Base-by-base conservation (phyloP, 1,140 invertebrate genomes). In the Potamilus streckersoni region DNA sequence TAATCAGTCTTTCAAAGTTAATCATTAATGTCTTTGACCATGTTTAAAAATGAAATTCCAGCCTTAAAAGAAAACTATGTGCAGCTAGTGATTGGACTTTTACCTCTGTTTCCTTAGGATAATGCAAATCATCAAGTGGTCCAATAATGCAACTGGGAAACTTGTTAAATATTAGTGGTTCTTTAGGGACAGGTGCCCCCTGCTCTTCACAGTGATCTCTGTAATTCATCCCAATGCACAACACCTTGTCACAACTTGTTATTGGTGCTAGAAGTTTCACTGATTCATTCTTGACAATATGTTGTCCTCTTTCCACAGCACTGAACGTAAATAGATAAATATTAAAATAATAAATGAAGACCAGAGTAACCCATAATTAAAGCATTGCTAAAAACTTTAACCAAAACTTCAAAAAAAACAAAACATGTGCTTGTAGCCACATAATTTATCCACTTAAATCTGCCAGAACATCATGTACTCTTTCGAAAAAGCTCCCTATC, bases 181-280 rank as follows among this genome's bases (percentile, higher is more conserved):
- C 93, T 68, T 92, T 90, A 1, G 95, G 95, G 2, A 93, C 91
- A 20, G 93, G 92, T 17, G 92, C 85, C 73, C 93, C 93, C 84
- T 95, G 94, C 88, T 96, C 95, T 70, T 93, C 91, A 85, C 94
- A 95, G 84, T 96, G 95, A 63, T 94, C 94, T 75, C 88, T 92
- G 80, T 95, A 96, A 87, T 96, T 96, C 61, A 95, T 91, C 11
- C 95, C 95, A 8, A 95, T 92, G 89, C 94, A 95, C 14, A 93
- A 91, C 15, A 96, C 91, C 89, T 96, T 96, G 81, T 95, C 94
- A 69, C 75, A 94, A 93, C 71, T 92, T 91, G 55, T 91, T 11
- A 95, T 90, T 0, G 95, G 94, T 11, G 85, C 83, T 38, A 85
- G 73, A 13, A 88, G 15, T 62, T 80, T 82, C 23, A 86, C 79